These are phyloP conservation scores for Callionymus lyra DNA, from an alignment of 2,113 vertebrate genomes.

Conservation along the genomic window DNA sequence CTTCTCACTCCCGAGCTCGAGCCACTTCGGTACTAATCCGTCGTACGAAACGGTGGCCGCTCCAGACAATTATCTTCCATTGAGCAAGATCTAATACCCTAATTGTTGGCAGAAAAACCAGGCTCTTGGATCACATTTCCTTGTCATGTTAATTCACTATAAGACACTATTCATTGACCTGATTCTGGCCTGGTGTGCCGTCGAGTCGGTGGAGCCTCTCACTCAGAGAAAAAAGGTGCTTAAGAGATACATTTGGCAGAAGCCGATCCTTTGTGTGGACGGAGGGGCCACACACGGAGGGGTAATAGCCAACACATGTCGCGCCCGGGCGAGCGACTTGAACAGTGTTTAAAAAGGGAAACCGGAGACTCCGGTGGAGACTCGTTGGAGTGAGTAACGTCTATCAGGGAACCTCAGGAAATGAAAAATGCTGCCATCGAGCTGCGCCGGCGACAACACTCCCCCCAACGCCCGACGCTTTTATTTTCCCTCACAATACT, in stretches of 20 bases:
- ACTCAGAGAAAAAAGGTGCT: conserved; percentile 28
- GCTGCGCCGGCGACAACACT: conserved; percentile 2
- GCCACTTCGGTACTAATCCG: no score
- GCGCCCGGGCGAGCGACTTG: background rate
- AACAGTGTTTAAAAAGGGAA: background rate
- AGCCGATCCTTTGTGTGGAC: conserved; percentile 20
- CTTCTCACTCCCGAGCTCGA: no score
- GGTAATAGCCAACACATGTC: background rate
- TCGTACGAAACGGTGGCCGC: no score
- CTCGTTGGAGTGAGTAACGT: no score
- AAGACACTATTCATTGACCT: conserved; percentile 5
- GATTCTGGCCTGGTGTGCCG: conserved; percentile 4
- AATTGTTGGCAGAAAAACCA: conserved; percentile 1
- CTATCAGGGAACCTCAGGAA: conserved; percentile 16
- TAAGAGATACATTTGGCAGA: conserved; percentile 24
- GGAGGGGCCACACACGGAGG: conserved; percentile 9
- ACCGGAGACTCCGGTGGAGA: no score
- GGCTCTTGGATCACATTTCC: conserved; percentile 1
- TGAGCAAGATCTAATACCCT: conserved; percentile 1
- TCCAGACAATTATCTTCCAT: background rate
- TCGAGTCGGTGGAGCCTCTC: conserved; percentile 5
- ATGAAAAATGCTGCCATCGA: conserved; percentile 8
- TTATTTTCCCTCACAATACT: conserved; percentile 15
- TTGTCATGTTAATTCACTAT: conserved; percentile 2
- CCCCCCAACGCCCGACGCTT: conserved; percentile 9